Evolutionary conservation across 2,113 vertebrate species (phyloP).

Genomic region (Ranitomeya imitator): DNA sequence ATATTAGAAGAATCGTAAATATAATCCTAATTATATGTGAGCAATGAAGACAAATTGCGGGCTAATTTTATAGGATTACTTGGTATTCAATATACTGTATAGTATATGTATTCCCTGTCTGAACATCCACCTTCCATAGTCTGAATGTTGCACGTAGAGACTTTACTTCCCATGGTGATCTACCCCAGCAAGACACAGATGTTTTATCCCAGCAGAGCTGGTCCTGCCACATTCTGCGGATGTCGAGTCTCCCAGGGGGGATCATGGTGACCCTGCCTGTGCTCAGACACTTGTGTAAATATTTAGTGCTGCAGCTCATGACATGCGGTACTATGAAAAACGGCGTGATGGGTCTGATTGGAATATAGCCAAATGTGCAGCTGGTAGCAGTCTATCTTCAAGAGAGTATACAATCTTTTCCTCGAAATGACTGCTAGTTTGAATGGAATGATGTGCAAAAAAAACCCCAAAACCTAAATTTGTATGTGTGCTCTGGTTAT

Average conservation of each 20-base stretch:
- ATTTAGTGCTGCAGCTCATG: conserved; percentile 36
- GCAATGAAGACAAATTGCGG: background rate
- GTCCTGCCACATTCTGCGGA: conserved; percentile 46
- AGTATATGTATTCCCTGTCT: background rate
- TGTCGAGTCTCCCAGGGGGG: conserved; percentile 36
- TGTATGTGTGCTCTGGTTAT: background rate
- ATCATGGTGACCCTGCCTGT: conserved; percentile 37
- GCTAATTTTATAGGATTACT: background rate
- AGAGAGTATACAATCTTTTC: background rate
- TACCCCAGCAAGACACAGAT: conserved; percentile 33
- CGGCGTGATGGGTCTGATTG: conserved; percentile 10
- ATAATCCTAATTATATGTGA: background rate
- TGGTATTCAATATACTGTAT: background rate
- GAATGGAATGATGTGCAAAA: background rate
- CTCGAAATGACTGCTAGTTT: background rate
- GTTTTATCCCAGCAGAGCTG: conserved; percentile 52
- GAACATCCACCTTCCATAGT: background rate
- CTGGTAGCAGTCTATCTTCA: conserved; percentile 27
- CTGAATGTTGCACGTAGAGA: conserved; percentile 37
- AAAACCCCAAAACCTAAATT: background rate
- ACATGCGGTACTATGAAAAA: conserved; percentile 29
- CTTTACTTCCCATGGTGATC: conserved; percentile 46
- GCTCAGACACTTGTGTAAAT: conserved; percentile 56
- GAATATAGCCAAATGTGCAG: background rate
- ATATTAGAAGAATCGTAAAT: background rate